A percentile compares a stretch with the other conserved stretches of the same genome.
These are phyloP conservation scores for Bombycilla garrulus DNA, from an alignment of 2,113 vertebrate species.

Conservation along the genomic window DNA sequence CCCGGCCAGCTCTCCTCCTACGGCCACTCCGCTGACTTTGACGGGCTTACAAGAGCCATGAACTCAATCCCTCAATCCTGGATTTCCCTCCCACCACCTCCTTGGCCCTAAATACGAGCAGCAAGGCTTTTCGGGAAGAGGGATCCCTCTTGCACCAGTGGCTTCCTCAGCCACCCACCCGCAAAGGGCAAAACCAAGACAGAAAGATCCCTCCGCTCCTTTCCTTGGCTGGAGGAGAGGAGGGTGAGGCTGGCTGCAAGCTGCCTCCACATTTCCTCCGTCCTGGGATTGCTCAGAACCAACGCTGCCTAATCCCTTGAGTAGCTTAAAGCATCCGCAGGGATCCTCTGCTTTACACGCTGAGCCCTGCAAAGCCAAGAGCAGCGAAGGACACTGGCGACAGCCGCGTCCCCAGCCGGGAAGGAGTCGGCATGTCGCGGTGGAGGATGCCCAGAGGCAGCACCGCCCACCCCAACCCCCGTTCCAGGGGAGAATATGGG, in stretches of 20 bases:
- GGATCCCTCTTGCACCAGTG: background rate
- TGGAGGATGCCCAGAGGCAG: fast-evolving
- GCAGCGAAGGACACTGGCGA: background rate
- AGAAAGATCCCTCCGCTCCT: background rate
- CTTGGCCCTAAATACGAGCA: background rate
- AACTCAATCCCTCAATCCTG: slow-evolving; percentile 51
- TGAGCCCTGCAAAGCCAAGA: slow-evolving; percentile 35
- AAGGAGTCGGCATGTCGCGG: background rate
- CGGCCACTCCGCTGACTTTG: background rate
- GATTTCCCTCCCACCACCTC: slow-evolving; percentile 33
- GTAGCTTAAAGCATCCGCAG: slow-evolving; percentile 26
- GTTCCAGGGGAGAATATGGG: fast-evolving
- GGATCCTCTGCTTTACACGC: background rate
- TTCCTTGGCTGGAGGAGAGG: background rate
- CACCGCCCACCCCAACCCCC: background rate
- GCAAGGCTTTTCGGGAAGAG: background rate
- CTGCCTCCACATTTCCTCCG: background rate
- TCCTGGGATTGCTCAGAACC: background rate
- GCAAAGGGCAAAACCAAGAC: background rate
- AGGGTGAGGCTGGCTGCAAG: background rate
- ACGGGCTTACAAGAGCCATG: slow-evolving; percentile 28
- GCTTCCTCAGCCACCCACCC: background rate
- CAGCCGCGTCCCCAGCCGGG: fast-evolving
- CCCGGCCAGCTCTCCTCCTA: background rate
- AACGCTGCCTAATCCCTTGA: slow-evolving; percentile 34